Evolutionary conservation across 2,113 vertebrate genomes (phyloP), one percentile per base, ranked within the genome.

Genomic region (Orthonyx spaldingii): DNA sequence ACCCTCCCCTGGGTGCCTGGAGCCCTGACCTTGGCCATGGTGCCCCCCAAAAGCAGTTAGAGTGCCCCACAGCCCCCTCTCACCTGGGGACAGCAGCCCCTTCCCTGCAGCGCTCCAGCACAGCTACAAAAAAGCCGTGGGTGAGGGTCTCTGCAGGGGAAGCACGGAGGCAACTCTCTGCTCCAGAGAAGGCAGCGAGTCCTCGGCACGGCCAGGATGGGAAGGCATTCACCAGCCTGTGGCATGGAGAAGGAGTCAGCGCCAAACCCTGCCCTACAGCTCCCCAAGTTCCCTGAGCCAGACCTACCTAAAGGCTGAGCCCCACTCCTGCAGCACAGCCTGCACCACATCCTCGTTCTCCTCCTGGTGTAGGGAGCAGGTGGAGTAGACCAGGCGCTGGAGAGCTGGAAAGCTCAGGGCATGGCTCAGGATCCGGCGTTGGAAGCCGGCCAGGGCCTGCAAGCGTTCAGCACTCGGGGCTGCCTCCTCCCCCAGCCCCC

Each of bases 291-390:
- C 27, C 27, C 22, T 2, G 1, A 35, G 11, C 19, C 50, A 3
- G 2, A 35, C 50, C 3, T 95, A 99, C 99, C 99, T 98, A 98
- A 99, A 99, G 39, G 82, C 14, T 0, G 91, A 96, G 2, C 69
- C 55, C 22, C 92, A 95, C 65, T 98, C 97, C 97, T 98, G 97
- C 79, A 99, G 97, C 92, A 98, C 98, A 0, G 97, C 96, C 0
- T 59, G 52, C 4, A 99, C 97, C 22, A 99, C 99, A 0, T 99
- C 98, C 95, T 99, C 99, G 0, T 99, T 99, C 97, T 99, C 99
- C 93, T 99, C 98, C 7, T 56, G 96, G 96, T 99, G 98, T 52
- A 99, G 37, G 4, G 99, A 99, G 94, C 99, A 99, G 6, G 99
- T 99, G 82, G 99, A 99, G 91, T 99, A 99, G 60, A 98, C 98